Evolutionary conservation across 2,797 vertebrate species (phyloP).

Genomic region (Vespertilio murinus): DNA sequence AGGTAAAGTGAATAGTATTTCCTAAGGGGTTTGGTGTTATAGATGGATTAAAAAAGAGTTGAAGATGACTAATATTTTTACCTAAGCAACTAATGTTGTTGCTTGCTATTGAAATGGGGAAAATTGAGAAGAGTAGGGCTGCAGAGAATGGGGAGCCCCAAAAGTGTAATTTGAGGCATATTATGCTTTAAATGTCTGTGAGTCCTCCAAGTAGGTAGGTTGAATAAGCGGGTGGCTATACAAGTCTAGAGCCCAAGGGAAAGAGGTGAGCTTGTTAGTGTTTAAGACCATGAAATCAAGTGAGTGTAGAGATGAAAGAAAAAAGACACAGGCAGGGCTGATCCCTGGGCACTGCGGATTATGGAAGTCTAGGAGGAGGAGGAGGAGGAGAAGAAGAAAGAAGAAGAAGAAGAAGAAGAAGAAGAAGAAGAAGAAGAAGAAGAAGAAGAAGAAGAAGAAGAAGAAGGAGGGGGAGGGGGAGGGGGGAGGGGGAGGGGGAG

Average conservation of each 20-base stretch:
- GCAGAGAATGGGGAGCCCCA: fast-evolving
- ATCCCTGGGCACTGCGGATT: not conserved
- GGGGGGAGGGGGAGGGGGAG: too few species aligned
- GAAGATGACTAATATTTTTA: not conserved
- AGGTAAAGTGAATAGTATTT: not conserved
- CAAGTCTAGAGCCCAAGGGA: not conserved
- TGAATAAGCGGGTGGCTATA: not conserved
- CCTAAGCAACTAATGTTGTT: not conserved
- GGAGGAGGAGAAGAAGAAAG: too few species aligned
- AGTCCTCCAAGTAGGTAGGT: not conserved
- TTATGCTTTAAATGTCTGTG: not conserved
- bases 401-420: too few species aligned
- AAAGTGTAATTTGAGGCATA: not conserved
- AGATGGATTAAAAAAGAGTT: not conserved
- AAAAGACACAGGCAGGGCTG: not conserved
- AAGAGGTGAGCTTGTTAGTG: not conserved
- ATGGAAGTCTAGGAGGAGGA: not conserved
- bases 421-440: not conserved
- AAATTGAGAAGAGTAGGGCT: not conserved
- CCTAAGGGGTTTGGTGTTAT: not conserved
- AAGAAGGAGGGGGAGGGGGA: too few species aligned
- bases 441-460: not conserved
- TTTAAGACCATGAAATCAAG: not conserved
- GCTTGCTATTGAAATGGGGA: not conserved
- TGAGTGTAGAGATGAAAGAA: not conserved